Base-by-base conservation (phyloP, 2,888 invertebrate genomes). In the Lamproptera curius region DNA sequence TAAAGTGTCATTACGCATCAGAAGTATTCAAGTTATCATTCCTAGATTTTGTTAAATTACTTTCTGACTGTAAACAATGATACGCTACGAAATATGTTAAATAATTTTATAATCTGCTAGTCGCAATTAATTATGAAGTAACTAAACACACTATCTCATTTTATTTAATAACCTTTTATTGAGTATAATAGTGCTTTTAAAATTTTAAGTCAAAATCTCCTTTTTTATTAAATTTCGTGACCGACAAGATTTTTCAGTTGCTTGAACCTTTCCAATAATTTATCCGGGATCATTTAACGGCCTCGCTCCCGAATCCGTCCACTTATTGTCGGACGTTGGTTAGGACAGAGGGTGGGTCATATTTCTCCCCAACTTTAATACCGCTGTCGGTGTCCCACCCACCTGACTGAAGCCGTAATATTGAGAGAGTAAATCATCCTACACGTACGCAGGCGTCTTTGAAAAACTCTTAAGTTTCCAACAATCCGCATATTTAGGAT, bases 331-430 rank as follows among this genome's bases (percentile, higher is more conserved):
- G 20, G 49, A 40, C 49, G 43, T 44, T 49, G 49, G 43, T 37
- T 50, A 55, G 56, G 61, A 57, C 53, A 55, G 54, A 61, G 62
- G 62, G 62, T 57, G 57, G 50, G 67, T 68, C 65, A 77, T 78
- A 79, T 75, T 75, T 79, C 63, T 69, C 63, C 51, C 51, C 61
- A 64, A 72, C 67, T 76, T 76, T 79, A 80, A 80, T 80, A 78
- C 75, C 65, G 64, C 50, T 65, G 67, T 64, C 69, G 62, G 62
- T 61, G 64, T 63, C 63, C 70, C 61, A 51, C 67, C 71, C 75
- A 77, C 77, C 78, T 80, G 79, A 67, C 76, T 70, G 62, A 51
- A 42, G 20, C 38, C 52, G 65, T 70, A 65, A 76, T 82, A 82
- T 81, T 73, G 73, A 59, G 57, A 56, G 53, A 68, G 72, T 82